Evolutionary conservation across 2,113 vertebrate species (phyloP).

Genomic region (Hippocampus comes): DNA sequence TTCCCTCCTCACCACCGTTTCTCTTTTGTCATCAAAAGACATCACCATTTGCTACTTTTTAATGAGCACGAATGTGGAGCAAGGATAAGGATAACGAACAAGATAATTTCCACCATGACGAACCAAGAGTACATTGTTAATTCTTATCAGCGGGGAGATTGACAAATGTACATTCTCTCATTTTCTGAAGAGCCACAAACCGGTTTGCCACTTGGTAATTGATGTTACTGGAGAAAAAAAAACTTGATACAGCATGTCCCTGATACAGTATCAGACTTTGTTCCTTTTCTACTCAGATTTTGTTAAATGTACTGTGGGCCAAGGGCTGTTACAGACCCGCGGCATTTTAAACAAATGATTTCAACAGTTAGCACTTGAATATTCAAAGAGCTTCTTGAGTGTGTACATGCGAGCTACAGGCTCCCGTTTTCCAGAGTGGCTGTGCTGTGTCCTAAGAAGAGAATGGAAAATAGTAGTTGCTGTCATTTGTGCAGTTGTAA

Average conservation of each 20-base stretch:
- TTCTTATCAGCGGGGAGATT: constrained; percentile 61
- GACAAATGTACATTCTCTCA: constrained; percentile 51
- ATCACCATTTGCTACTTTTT: constrained; percentile 65
- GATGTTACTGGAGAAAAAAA: constrained; percentile 49
- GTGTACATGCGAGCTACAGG: constrained; percentile 69
- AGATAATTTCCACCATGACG: constrained; percentile 60
- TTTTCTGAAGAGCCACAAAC: constrained; percentile 44
- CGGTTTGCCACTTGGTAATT: constrained; percentile 50
- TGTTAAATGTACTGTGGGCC: constrained; percentile 55
- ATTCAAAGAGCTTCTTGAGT: constrained; percentile 72
- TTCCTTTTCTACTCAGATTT: constrained; percentile 50
- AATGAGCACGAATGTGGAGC: constrained; percentile 64
- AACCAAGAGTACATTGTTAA: constrained; percentile 62
- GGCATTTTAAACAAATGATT: constrained; percentile 75
- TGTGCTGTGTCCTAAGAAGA: constrained; percentile 60
- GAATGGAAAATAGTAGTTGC: constrained; percentile 70
- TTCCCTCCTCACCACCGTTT: constrained; percentile 63
- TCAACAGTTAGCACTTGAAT: constrained; percentile 73
- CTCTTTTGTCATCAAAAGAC: constrained; percentile 68
- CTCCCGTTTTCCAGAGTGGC: constrained; percentile 63
- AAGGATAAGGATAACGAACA: constrained; percentile 49
- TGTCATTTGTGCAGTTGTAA: constrained; percentile 57
- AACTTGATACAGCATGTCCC: constrained; percentile 55
- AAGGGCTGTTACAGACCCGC: constrained; percentile 58
- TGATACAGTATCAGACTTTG: constrained; percentile 47